These are phyloP conservation scores for Ctenicera cuprea DNA, from an alignment of 2,888 invertebrate species.

Conservation along the genomic window DNA sequence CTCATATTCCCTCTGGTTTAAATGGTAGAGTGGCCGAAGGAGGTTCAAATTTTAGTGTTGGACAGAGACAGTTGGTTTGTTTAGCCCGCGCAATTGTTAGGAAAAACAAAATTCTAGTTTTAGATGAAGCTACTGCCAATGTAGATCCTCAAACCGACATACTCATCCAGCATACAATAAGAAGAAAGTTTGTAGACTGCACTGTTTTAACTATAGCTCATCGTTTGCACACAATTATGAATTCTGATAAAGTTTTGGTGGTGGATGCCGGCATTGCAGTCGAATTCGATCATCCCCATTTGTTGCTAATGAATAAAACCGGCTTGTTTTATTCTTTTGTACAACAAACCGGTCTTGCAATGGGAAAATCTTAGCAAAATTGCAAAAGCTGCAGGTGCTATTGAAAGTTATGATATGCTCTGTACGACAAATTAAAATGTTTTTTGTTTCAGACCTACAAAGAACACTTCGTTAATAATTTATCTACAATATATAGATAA, in stretches of 20 bases:
- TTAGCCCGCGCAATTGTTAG: conserved; percentile 80
- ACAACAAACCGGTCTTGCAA: conserved; percentile 78
- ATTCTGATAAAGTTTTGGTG: conserved; percentile 89
- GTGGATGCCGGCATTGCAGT: conserved; percentile 85
- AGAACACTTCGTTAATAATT: neutral
- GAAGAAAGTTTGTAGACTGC: conserved; percentile 84
- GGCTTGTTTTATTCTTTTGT: conserved; percentile 81
- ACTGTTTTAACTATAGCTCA: conserved; percentile 92
- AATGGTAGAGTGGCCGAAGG: conserved; percentile 76
- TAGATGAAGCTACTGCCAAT: conserved; percentile 89
- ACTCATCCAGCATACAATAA: conserved; percentile 86
- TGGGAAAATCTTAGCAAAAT: conserved; percentile 62
- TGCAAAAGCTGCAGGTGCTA: conserved; percentile 58
- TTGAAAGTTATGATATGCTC: neutral
- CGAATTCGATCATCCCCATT: conserved; percentile 87
- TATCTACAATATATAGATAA: too few species aligned
- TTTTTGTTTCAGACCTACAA: neutral
- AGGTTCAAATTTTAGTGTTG: conserved; percentile 72
- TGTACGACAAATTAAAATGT: too few species aligned
- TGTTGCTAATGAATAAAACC: conserved; percentile 76
- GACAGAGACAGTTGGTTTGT: conserved; percentile 82
- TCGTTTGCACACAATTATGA: conserved; percentile 90
- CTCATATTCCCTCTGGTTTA: conserved; percentile 75
- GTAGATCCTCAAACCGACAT: conserved; percentile 88
- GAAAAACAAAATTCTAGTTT: conserved; percentile 67